Base-by-base conservation (phyloP, 2,888 invertebrate species). In the Lymantria monacha region DNA sequence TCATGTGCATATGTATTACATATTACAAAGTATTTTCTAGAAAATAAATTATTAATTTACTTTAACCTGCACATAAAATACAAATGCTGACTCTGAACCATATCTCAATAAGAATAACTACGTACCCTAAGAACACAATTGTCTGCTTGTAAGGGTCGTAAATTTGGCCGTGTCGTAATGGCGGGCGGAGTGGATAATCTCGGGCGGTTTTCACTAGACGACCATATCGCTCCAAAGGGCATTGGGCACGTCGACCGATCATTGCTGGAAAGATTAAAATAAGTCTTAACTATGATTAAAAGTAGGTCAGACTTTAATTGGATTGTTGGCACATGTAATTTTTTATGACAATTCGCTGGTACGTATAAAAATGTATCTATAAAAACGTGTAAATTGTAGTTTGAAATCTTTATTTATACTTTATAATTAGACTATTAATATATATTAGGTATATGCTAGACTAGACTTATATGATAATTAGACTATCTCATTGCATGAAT, bases 131-230 rank as follows among this genome's bases (percentile, higher is more conserved):
- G 57, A 89, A 91, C 38, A 91, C 73, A 61, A 88, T 65, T 12
- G 90, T 89, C 68, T 91, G 91, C 56, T 89, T 88, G 72, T 86
- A 89, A 31, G 90, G 90, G 58, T 91, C 83, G 72, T 90, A 90
- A 57, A 86, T 69, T 63, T 88, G 87, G 30, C 80, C 86, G 8
- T 78, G 80, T 44, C 77, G 75, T 44, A 84, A 72, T 30, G 81
- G 83, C 22, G 89, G 87, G n/a, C 79, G 77, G 12, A 63, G 72
- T 0, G 90, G 87, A 59, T 80, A 83, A 72, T 87, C 83, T 10
- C 81, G 72, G 15, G 66, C 68, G 5, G 86, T 88, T 63, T 74
- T 81, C 57, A 90, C 85, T 30, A 88, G 70, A 13, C 77, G 78
- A 3, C 87, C 90, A 64, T 84, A 91, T 0, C 80, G 74, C 61